These are phyloP conservation scores for Rhinichthys klamathensis DNA, from an alignment of 2,113 vertebrate species.

Conservation along the genomic window DNA sequence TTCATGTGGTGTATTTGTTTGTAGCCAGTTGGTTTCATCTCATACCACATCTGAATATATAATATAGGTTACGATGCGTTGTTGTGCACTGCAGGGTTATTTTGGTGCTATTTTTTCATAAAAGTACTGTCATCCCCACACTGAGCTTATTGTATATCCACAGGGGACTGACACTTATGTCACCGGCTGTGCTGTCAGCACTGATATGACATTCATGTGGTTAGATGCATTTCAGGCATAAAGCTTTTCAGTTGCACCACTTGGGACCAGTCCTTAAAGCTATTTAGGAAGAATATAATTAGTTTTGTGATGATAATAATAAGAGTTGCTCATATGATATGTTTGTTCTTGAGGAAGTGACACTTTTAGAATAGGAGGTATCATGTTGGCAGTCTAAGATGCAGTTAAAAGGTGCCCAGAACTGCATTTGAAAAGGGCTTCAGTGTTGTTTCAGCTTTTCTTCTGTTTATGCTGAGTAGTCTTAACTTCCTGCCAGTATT, in stretches of 20 bases:
- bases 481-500: constrained; percentile 45
- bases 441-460: constrained; percentile 53
- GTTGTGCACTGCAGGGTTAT: not conserved
- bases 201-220: constrained; percentile 18
- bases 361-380: not conserved
- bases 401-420: not conserved
- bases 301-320: not conserved
- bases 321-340: not conserved
- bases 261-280: not conserved
- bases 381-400: not conserved
- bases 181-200: constrained; percentile 28
- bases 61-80: not conserved
- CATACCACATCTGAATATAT: not conserved
- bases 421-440: not conserved
- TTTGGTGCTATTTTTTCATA: not conserved
- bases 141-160: constrained; percentile 10
- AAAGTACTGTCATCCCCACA: not conserved
- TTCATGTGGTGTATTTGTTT: not conserved
- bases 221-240: constrained; percentile 14
- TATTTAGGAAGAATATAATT: not conserved
- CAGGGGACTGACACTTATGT: constrained; percentile 5
- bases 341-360: not conserved
- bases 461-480: constrained; percentile 38
- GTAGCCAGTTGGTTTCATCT: not conserved
- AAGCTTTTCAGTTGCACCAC: not conserved